Evolutionary conservation across 1,140 invertebrate genomes (phyloP).

Genomic region (Delia radicum): DNA sequence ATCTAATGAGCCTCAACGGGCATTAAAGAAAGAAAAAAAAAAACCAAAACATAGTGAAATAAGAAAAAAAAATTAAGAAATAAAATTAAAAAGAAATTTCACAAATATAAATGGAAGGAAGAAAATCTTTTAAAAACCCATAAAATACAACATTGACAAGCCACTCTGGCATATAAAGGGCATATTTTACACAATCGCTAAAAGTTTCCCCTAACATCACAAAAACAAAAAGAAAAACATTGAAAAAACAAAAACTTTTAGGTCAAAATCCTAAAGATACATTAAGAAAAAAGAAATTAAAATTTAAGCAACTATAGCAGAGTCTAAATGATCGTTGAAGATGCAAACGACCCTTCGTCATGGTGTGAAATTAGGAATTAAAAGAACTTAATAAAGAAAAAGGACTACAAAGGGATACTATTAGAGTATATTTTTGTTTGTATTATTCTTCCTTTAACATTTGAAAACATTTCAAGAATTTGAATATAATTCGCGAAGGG

Average conservation of each 20-base stretch:
- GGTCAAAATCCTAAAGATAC: neutral
- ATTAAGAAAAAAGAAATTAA: neutral
- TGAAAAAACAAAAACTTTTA: neutral
- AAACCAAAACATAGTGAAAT: neutral
- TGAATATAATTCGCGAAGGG: neutral
- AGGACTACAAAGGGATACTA: neutral
- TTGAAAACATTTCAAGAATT: neutral
- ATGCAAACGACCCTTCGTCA: slow-evolving; percentile 20
- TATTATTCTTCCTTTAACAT: neutral
- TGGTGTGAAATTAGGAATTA: slow-evolving; percentile 54
- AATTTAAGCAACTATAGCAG: neutral
- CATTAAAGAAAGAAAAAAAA: slow-evolving; percentile 40
- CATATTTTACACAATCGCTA: neutral
- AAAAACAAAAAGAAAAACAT: no score
- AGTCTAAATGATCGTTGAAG: neutral
- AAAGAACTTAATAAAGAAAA: slow-evolving; percentile 41
- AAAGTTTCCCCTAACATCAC: neutral
- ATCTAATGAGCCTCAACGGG: slow-evolving; percentile 54
- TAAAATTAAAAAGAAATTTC: neutral
- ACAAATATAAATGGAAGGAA: neutral
- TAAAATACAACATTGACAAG: slow-evolving; percentile 33
- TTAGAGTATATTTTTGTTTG: neutral
- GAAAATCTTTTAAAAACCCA: slow-evolving; percentile 14
- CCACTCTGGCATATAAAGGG: neutral
- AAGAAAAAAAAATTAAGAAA: neutral